A percentile compares a stretch with the other conserved stretches of the same genome.
Conservation (phyloP, 2,113 vertebrate genomes). For the Campylomormyrus tamandua region DNA sequence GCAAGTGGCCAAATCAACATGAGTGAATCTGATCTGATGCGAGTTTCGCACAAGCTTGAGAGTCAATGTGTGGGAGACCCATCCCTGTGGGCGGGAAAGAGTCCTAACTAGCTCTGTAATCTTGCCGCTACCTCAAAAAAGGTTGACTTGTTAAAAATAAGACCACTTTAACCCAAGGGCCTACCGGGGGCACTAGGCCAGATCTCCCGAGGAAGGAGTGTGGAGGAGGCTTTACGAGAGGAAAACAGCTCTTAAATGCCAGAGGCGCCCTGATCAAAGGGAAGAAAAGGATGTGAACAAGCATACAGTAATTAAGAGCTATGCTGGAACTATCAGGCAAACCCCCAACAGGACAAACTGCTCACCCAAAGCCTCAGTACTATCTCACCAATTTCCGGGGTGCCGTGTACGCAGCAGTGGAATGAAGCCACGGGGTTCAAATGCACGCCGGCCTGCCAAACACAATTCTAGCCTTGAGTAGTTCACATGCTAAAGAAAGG, state of each 20-base stretch:
- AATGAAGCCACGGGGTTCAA: neutral
- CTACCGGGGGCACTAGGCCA: constrained; percentile 74
- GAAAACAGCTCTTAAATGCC: neutral
- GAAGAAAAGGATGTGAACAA: neutral
- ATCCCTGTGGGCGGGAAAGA: neutral
- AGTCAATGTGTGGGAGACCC: neutral
- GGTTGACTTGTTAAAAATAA: neutral
- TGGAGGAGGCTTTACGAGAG: neutral
- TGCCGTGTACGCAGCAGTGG: neutral
- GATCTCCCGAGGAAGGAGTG: neutral
- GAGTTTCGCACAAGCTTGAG: neutral
- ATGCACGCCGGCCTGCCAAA: constrained; percentile 16
- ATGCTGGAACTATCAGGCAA: constrained; percentile 1
- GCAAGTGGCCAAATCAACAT: neutral
- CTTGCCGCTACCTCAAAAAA: neutral
- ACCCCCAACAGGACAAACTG: neutral
- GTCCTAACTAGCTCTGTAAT: neutral
- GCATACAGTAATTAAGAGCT: constrained; percentile 4
- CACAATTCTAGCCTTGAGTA: constrained; percentile 21
- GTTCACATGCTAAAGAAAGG: constrained; percentile 19
- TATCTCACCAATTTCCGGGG: neutral
- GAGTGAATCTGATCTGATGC: neutral
- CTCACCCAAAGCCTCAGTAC: constrained; percentile 2
- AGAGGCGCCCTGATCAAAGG: neutral
- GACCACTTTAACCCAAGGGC: constrained; percentile 66